Percentiles rank a stretch among this genome's conserved stretches.
Evolutionary conservation across 2,888 invertebrate species (phyloP).

Genomic region (Metallyticus violacea): DNA sequence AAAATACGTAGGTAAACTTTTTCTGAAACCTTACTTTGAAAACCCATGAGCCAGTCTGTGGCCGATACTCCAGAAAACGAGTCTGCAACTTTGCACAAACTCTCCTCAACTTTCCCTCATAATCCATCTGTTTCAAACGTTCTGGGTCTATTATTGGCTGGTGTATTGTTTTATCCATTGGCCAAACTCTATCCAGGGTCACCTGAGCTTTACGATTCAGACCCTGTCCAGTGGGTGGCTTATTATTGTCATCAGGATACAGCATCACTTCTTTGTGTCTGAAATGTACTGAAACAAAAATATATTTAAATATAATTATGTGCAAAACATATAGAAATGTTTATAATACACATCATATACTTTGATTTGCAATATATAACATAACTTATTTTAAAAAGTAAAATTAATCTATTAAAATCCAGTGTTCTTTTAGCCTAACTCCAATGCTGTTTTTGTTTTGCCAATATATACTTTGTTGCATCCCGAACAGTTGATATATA

Average conservation of each 20-base stretch:
- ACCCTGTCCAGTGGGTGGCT: constrained; percentile 83
- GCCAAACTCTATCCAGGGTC: constrained; percentile 93
- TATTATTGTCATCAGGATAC: constrained; percentile 86
- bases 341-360: background rate
- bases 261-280: constrained; percentile 92
- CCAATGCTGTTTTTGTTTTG: no score
- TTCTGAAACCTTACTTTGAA: constrained; percentile 62
- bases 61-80: constrained; percentile 89
- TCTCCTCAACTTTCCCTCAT: constrained; percentile 77
- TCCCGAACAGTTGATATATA: no score
- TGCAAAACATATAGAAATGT: background rate
- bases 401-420: no score
- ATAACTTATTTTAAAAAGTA: no score
- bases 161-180: constrained; percentile 78
- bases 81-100: constrained; percentile 86
- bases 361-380: no score
- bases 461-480: no score
- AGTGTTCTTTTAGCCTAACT: no score
- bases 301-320: background rate
- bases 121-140: constrained; percentile 76
- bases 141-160: constrained; percentile 76
- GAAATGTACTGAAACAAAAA: constrained; percentile 69
- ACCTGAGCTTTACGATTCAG: constrained; percentile 89
- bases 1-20: background rate
- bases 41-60: constrained; percentile 96